Percentiles rank a stretch among this genome's conserved stretches.
phyloP scores from a whole-genome alignment of 2,888 invertebrate species.

The Dryobotodes eremita region DNA sequence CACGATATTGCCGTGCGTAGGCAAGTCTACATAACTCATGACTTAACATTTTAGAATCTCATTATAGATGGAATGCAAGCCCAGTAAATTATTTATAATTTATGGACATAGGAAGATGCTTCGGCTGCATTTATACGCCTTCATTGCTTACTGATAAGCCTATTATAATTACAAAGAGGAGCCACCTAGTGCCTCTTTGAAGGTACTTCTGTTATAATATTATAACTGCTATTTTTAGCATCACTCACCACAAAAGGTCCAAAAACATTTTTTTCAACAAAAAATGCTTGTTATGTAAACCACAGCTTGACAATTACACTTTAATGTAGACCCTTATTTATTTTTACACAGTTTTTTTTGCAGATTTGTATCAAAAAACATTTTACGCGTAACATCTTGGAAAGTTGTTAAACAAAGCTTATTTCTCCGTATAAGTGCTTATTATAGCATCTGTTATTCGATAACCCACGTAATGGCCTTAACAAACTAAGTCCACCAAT shows the following conservation, averaged over 20 bases:
- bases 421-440: conserved; percentile 26
- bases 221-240: conserved; percentile 5
- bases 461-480: conserved; percentile 39
- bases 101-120: conserved; percentile 33
- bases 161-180: conserved; percentile 34
- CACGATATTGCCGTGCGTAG: conserved; percentile 38
- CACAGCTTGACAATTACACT: conserved; percentile 5
- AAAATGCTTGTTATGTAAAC: background rate
- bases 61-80: conserved; percentile 30
- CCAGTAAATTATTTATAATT: conserved; percentile 45
- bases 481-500: conserved; percentile 44
- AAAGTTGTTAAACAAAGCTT: conserved; percentile 35
- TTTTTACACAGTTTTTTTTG: background rate
- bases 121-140: conserved; percentile 31
- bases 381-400: conserved; percentile 6
- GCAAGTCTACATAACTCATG: conserved; percentile 42
- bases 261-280: background rate
- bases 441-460: conserved; percentile 29
- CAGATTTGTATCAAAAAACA: background rate
- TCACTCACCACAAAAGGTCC: background rate
- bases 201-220: background rate
- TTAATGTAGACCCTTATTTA: background rate
- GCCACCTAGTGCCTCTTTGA: conserved; percentile 3
- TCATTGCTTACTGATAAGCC: conserved; percentile 39
- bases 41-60: conserved; percentile 47